Evolutionary conservation across 2,113 vertebrate species (phyloP).

Genomic region (Arizona elegans): DNA sequence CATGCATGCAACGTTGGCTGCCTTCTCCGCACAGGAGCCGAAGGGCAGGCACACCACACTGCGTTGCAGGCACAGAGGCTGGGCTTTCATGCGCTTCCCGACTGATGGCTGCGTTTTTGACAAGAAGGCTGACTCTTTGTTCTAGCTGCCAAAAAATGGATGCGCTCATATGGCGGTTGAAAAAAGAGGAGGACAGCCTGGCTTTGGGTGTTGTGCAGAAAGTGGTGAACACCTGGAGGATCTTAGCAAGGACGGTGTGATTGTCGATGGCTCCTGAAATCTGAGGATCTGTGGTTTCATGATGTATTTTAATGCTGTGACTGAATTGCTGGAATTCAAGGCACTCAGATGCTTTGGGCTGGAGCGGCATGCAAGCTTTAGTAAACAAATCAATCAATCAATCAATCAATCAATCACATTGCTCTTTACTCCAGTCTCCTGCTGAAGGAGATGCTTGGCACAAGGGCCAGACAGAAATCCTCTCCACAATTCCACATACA

Average conservation of each 20-base stretch:
- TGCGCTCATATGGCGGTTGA: neutral
- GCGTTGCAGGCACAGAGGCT: constrained; percentile 59
- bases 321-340: neutral
- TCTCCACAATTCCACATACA: constrained; percentile 24
- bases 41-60: constrained; percentile 64
- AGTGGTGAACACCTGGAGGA: neutral
- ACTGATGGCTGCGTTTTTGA: constrained; percentile 47
- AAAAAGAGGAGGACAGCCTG: fast-evolving
- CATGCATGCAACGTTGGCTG: constrained; percentile 50
- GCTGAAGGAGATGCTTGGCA: neutral
- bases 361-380: neutral
- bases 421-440: neutral
- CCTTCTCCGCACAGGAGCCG: constrained; percentile 54
- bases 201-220: neutral
- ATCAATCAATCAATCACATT: neutral
- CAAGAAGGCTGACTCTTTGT: neutral
- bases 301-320: neutral
- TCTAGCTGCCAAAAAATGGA: constrained; percentile 6
- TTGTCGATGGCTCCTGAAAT: neutral
- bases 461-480: neutral
- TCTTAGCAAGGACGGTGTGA: neutral
- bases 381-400: neutral
- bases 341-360: neutral
- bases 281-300: neutral
- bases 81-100: constrained; percentile 38